Evolutionary conservation across 2,113 vertebrate genomes (phyloP).

Genomic region (Alaudala cheleensis): DNA sequence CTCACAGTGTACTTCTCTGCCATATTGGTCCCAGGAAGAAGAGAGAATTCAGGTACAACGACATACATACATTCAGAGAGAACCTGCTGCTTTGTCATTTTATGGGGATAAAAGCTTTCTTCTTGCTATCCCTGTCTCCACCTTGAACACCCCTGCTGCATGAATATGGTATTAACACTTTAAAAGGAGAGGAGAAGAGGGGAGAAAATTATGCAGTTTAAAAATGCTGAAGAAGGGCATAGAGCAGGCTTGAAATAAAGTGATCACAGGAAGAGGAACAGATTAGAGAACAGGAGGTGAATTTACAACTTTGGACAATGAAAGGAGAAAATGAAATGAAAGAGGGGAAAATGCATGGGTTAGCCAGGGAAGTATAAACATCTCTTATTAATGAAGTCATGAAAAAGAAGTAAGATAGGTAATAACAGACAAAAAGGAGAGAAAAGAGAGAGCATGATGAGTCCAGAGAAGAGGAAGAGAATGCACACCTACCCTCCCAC

Average conservation of each 20-base stretch:
- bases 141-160: not conserved
- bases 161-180: conserved; percentile 22
- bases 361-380: conserved; percentile 1
- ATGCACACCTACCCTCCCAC: not conserved
- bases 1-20: not conserved
- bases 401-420: not conserved
- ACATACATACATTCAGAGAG: not conserved
- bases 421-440: not conserved
- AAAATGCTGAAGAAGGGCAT: not conserved
- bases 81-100: not conserved
- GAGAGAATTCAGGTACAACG: not conserved
- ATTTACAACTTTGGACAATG: conserved; percentile 11
- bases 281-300: not conserved
- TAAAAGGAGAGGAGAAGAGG: not conserved
- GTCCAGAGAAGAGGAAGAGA: not conserved
- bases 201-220: not conserved
- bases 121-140: not conserved
- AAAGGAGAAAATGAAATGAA: not conserved
- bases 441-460: not conserved
- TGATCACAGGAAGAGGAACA: not conserved
- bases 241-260: conserved; percentile 11
- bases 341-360: not conserved
- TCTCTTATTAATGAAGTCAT: not conserved
- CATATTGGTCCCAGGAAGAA: not conserved
- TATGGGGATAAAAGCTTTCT: not conserved